Percentiles rank a stretch among this genome's conserved stretches.
Conservation (phyloP, 2,797 vertebrate genomes). For the Chromis chromis region DNA sequence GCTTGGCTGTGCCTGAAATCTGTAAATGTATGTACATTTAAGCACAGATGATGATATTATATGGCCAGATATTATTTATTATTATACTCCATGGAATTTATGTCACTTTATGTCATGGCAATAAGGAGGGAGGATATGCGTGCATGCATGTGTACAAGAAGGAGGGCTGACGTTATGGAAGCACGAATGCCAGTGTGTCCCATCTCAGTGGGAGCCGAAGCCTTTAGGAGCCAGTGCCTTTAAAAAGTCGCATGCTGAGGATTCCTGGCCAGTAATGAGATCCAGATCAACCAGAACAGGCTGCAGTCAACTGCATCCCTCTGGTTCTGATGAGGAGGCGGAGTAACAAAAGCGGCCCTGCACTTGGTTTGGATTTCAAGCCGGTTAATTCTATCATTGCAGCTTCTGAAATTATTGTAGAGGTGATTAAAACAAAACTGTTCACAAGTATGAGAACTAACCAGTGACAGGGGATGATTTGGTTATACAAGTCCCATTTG, state of each 20-base stretch:
- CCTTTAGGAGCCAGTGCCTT: constrained; percentile 67
- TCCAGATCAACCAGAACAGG: constrained; percentile 74
- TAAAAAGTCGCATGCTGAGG: constrained; percentile 74
- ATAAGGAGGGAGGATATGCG: constrained; percentile 9
- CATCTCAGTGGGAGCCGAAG: constrained; percentile 68
- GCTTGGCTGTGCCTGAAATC: constrained; percentile 19
- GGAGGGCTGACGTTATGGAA: constrained; percentile 47
- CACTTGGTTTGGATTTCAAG: constrained; percentile 38
- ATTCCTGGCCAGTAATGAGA: constrained; percentile 78
- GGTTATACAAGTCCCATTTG: constrained; percentile 7
- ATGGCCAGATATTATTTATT: constrained; percentile 24
- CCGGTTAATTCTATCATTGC: constrained; percentile 21
- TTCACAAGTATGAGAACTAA: constrained; percentile 12
- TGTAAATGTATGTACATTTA: constrained; percentile 13
- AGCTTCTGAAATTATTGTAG: constrained; percentile 32
- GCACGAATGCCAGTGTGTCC: constrained; percentile 59
- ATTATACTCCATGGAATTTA: constrained; percentile 18
- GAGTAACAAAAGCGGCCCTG: constrained; percentile 33
- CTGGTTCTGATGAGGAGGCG: constrained; percentile 64
- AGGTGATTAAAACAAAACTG: constrained; percentile 15
- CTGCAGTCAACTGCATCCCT: constrained; percentile 56
- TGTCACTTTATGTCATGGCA: constrained; percentile 18
- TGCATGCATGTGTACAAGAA: constrained; percentile 18
- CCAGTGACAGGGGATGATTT: constrained; percentile 13
- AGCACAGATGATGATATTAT: constrained; percentile 25